Evolutionary conservation across 2,113 vertebrate species (phyloP), one percentile per base, ranked within the genome.

Genomic region (Myiopsitta monachus): DNA sequence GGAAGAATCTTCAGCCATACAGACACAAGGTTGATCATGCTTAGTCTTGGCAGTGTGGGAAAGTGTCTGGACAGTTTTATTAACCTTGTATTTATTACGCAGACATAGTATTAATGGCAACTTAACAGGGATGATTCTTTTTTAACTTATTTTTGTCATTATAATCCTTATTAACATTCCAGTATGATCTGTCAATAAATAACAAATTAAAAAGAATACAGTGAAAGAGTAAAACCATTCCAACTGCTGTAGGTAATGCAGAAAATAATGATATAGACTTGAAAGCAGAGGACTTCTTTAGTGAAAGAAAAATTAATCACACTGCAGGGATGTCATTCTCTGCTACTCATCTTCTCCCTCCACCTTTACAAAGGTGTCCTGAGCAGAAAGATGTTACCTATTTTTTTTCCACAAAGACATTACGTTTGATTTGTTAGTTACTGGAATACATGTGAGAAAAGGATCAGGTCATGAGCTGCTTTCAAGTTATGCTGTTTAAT

Each of bases 401-500:
- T 27, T 52, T 49, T 72, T 72, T 80, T 51, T 43, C 54, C 31
- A 74, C 52, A 75, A 23, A 64, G 43, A 63, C 64, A 36, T 59
- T 55, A 82, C 64, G 7, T 74, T 79, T 96, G 41, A 83, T 90
- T 57, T 88, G 16, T 66, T 92, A 89, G 63, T 46, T 89, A 75
- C 30, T 82, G 12, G 31, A 93, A 90, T 41, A 67, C 23, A n/a
- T 41, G 18, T 52, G 39, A 89, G 55, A 66, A 72, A 75, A 87
- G 52, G 7, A 85, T 10, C 39, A 75, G 64, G 83, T 96, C 95
- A 90, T 47, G 27, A 61, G 69, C 30, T 74, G 19, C 72, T 96
- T 94, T 92, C 51, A 92, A 88, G 68, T 90, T 87, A 67, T 31
- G 14, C 68, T 94, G 9, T 57, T 93, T 94, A 96, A 95, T 95